A percentile compares a stretch with the other conserved stretches of the same genome.
These are phyloP conservation scores for Cynopterus brachyotis DNA, from an alignment of 2,113 vertebrate species.

Conservation along the genomic window DNA sequence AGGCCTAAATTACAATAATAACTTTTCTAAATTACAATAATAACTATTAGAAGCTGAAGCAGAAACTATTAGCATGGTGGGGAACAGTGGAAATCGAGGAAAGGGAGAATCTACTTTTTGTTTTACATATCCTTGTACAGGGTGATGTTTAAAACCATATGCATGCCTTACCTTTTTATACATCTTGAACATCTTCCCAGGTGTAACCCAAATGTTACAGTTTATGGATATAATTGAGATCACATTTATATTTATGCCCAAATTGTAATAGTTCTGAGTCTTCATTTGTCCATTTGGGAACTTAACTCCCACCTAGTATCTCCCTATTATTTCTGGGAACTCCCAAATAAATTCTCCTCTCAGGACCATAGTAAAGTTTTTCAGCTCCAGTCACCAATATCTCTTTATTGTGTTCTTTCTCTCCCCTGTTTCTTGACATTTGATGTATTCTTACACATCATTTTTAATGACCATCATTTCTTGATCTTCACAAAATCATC, in stretches of 20 bases:
- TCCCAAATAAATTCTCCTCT: background rate
- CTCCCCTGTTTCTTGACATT: background rate
- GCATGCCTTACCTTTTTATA: background rate
- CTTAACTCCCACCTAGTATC: background rate
- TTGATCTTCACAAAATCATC: background rate
- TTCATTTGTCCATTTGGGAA: background rate
- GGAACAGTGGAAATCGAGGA: background rate
- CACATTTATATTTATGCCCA: slow-evolving; percentile 22
- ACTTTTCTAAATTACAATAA: background rate
- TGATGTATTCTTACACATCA: background rate
- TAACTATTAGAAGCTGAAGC: background rate
- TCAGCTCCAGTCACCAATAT: background rate
- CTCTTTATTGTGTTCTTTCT: background rate
- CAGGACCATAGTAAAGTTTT: background rate
- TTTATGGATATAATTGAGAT: background rate
- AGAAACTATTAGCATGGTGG: background rate
- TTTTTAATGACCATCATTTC: background rate
- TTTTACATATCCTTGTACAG: background rate
- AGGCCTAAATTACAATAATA: background rate
- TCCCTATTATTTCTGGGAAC: background rate
- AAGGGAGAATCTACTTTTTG: background rate
- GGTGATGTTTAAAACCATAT: background rate
- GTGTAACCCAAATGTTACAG: slow-evolving; percentile 48
- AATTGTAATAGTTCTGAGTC: background rate
- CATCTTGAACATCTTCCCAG: slow-evolving; percentile 38